Evolutionary conservation across 1,140 invertebrate genomes (phyloP).

Genomic region (Trichonephila clavata): DNA sequence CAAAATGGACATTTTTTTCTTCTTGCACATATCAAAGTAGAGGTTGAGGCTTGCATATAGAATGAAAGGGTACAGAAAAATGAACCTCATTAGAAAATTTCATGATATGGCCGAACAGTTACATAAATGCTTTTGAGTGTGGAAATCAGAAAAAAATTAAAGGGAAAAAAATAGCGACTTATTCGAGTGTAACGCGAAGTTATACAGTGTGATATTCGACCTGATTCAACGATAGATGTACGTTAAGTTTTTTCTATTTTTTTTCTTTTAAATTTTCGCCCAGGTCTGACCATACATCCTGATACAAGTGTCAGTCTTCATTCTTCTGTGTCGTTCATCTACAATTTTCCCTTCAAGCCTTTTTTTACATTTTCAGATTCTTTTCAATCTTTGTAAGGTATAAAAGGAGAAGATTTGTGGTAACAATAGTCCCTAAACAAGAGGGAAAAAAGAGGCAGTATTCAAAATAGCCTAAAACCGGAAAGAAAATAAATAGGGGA

Average conservation of each 20-base stretch:
- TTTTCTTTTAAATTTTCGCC: background rate
- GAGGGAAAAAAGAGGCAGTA: background rate
- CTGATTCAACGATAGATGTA: background rate
- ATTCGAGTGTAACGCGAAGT: background rate
- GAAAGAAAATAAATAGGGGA: background rate
- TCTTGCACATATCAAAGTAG: too few relatives aligned
- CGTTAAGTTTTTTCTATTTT: background rate
- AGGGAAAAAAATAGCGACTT: background rate
- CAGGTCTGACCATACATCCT: background rate
- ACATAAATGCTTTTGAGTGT: background rate
- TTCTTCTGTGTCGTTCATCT: background rate
- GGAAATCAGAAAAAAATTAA: background rate
- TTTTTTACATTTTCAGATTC: background rate
- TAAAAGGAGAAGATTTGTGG: background rate
- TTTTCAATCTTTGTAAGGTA: background rate
- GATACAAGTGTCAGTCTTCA: background rate
- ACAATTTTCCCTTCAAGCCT: background rate
- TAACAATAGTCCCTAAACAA: background rate
- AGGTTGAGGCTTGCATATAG: background rate
- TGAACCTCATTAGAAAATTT: background rate
- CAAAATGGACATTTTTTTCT: background rate
- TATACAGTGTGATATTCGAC: background rate
- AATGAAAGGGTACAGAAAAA: background rate
- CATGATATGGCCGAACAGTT: background rate
- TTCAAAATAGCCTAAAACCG: background rate